Conservation (phyloP, 1,140 invertebrate genomes). For the Caenorhabditis remanei region DNA sequence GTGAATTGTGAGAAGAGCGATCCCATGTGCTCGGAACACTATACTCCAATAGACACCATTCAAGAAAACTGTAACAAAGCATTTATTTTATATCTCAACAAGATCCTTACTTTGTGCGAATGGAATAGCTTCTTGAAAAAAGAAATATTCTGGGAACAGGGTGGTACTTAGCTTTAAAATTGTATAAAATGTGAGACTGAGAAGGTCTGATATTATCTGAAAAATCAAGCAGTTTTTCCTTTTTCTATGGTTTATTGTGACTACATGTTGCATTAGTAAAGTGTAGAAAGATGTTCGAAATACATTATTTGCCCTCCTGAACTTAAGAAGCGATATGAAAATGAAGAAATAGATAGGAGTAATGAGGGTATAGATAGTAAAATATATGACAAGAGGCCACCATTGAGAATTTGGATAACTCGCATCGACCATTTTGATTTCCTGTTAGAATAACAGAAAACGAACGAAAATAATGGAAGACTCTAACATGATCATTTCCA, state of each 20-base stretch:
- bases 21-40: not conserved
- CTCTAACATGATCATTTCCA: too few relatives aligned
- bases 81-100: too few relatives aligned
- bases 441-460: too few relatives aligned
- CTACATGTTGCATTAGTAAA: not conserved
- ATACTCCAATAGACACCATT: conserved; percentile 4
- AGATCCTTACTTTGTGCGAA: not conserved
- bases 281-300: conserved; percentile 1
- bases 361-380: too few relatives aligned
- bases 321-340: not conserved
- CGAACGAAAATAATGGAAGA: too few relatives aligned
- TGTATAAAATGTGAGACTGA: not conserved
- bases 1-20: conserved; percentile 11
- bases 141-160: not conserved
- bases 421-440: not conserved
- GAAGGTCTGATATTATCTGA: not conserved
- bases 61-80: conserved; percentile 4
- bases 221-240: not conserved
- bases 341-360: not conserved
- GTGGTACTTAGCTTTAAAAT: not conserved
- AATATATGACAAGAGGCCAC: not conserved
- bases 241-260: not conserved
- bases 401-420: not conserved
- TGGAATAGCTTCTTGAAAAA: not conserved
- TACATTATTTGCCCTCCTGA: not conserved